These are phyloP conservation scores for Manis crassicaudata DNA, from an alignment of 2,797 vertebrate genomes.

Conservation along the genomic window DNA sequence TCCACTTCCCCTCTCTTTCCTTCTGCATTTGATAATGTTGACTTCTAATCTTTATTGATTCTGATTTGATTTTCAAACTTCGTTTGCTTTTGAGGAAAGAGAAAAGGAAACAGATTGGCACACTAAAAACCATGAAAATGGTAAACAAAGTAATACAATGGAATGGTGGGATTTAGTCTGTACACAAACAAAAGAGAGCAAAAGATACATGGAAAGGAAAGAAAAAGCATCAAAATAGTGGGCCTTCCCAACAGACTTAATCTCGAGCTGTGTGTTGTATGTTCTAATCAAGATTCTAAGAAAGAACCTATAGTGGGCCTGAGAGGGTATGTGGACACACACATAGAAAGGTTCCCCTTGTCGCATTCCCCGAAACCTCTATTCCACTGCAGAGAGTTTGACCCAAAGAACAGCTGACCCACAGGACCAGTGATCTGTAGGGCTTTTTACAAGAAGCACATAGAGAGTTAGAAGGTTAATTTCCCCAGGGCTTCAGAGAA, in stretches of 20 bases:
- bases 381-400: neutral
- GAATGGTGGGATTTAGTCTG: neutral
- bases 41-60: slow-evolving; percentile 28
- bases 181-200: neutral
- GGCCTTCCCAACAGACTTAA: neutral
- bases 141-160: neutral
- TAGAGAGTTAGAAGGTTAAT: neutral
- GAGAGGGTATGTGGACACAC: neutral
- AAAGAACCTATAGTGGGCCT: neutral
- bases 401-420: neutral
- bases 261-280: neutral
- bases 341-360: neutral
- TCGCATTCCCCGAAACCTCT: neutral
- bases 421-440: rapidly evolving
- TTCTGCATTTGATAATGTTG: slow-evolving; percentile 35
- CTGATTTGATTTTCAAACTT: slow-evolving; percentile 55
- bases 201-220: neutral
- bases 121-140: neutral
- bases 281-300: neutral
- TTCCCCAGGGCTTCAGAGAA: neutral
- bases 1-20: neutral
- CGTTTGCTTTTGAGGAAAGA: slow-evolving; percentile 31
- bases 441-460: neutral
- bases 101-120: neutral
- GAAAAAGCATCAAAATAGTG: neutral